phyloP scores from a whole-genome alignment of 2,797 vertebrate genomes.

The Meda fulgida region DNA sequence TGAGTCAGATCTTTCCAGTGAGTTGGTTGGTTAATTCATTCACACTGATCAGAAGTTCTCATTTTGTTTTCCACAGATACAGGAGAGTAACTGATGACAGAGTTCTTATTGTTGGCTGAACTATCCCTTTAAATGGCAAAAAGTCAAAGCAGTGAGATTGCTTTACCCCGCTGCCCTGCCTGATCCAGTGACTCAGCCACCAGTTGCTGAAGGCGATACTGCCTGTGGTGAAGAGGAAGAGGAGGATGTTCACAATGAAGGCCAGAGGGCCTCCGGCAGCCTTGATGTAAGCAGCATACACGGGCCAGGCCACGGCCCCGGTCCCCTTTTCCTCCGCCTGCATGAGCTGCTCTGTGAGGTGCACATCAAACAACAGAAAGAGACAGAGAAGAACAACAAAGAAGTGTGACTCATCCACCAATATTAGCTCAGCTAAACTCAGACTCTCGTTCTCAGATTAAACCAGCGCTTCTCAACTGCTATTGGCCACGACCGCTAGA shows the following conservation, averaged over 20 bases:
- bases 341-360: conserved; percentile 76
- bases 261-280: conserved; percentile 80
- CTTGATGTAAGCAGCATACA: conserved; percentile 82
- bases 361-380: conserved; percentile 39
- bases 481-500: not conserved
- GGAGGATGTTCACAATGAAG: conserved; percentile 77
- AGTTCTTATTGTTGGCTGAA: not conserved
- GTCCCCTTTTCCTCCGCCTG: conserved; percentile 81
- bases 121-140: not conserved
- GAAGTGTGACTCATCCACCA: conserved; percentile 27
- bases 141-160: conserved; percentile 1
- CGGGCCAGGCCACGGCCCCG: conserved; percentile 77
- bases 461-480: not conserved
- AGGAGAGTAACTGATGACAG: not conserved
- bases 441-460: conserved; percentile 42
- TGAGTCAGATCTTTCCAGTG: not conserved
- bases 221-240: conserved; percentile 84
- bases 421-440: conserved; percentile 39
- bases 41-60: not conserved
- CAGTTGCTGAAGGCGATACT: conserved; percentile 84
- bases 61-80: not conserved
- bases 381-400: conserved; percentile 30
- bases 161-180: conserved; percentile 85
- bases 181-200: conserved; percentile 89
- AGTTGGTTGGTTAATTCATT: not conserved